Conservation (phyloP, 2,888 invertebrate genomes). For the Caenorhabditis parvicauda region DNA sequence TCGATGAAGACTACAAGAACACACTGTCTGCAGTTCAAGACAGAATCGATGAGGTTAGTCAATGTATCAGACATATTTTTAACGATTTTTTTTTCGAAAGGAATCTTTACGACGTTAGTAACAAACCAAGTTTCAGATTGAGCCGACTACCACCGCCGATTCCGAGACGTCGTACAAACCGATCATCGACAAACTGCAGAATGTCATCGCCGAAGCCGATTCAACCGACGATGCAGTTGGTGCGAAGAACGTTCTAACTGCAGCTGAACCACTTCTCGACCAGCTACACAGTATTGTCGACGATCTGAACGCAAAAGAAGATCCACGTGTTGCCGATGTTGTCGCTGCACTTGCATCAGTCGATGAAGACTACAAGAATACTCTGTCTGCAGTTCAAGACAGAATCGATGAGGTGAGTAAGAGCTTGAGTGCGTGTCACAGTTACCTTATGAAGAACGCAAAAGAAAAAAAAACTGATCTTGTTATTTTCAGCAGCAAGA, state of each 20-base stretch:
- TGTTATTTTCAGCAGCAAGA: slow-evolving; percentile 4
- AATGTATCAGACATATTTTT: no score
- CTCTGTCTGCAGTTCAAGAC: slow-evolving; percentile 16
- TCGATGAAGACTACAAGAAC: slow-evolving; percentile 23
- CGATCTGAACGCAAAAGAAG: slow-evolving; percentile 16
- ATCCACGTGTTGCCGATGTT: slow-evolving; percentile 24
- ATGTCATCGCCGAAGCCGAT: no score
- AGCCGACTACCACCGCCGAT: no score
- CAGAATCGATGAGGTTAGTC: slow-evolving; percentile 16
- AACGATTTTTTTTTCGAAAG: no score
- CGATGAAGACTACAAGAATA: slow-evolving; percentile 21
- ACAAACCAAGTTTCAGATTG: no score
- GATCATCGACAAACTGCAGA: slow-evolving; percentile 18
- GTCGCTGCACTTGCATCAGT: slow-evolving; percentile 22
- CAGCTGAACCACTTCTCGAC: slow-evolving; percentile 17
- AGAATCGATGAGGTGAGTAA: slow-evolving; percentile 16
- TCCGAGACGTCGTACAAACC: no score
- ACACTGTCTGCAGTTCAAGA: slow-evolving; percentile 17
- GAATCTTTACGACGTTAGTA: no score
- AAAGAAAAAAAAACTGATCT: background rate
- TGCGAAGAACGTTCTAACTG: no score
- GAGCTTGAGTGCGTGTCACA: background rate
- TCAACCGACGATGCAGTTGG: slow-evolving; percentile 11
- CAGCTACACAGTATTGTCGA: slow-evolving; percentile 21
- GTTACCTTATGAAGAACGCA: background rate